phyloP scores from a whole-genome alignment of 2,113 vertebrate genomes.

The Anolis sagrei region DNA sequence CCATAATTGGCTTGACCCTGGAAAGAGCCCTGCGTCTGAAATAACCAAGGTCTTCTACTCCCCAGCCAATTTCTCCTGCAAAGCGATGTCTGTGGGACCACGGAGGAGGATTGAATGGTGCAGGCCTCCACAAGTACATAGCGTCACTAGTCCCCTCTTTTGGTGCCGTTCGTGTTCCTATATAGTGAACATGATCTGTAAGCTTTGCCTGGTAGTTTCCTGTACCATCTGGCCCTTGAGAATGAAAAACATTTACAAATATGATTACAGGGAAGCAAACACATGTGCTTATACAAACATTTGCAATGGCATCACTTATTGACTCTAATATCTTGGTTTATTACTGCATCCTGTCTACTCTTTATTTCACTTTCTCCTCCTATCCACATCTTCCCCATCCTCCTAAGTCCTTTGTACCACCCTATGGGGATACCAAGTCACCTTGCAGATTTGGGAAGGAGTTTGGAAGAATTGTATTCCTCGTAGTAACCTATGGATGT shows the following conservation, averaged over 20 bases:
- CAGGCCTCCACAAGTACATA: constrained; percentile 71
- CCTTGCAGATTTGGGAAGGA: too few relatives aligned
- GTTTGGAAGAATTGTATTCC: too few relatives aligned
- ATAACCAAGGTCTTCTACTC: constrained; percentile 65
- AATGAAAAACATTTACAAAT: constrained; percentile 18
- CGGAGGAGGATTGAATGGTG: not conserved
- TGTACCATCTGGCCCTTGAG: constrained; percentile 78
- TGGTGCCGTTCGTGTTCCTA: constrained; percentile 62
- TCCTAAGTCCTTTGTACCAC: not conserved
- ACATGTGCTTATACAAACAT: not conserved
- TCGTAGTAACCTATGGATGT: too few relatives aligned
- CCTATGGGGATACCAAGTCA: too few relatives aligned
- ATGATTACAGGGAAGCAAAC: not conserved
- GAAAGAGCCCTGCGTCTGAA: constrained; percentile 69
- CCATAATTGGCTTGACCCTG: constrained; percentile 78
- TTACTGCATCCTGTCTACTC: not conserved
- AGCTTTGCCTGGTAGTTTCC: constrained; percentile 75
- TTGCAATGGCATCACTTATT: not conserved
- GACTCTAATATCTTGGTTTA: not conserved
- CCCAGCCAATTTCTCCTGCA: constrained; percentile 78
- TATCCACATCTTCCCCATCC: not conserved
- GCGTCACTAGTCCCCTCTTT: constrained; percentile 73
- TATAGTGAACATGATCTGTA: constrained; percentile 58
- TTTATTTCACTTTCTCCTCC: not conserved
- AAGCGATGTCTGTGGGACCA: constrained; percentile 50